phyloP scores from a whole-genome alignment of 2,888 invertebrate genomes.

The Agrilus cyanescens region DNA sequence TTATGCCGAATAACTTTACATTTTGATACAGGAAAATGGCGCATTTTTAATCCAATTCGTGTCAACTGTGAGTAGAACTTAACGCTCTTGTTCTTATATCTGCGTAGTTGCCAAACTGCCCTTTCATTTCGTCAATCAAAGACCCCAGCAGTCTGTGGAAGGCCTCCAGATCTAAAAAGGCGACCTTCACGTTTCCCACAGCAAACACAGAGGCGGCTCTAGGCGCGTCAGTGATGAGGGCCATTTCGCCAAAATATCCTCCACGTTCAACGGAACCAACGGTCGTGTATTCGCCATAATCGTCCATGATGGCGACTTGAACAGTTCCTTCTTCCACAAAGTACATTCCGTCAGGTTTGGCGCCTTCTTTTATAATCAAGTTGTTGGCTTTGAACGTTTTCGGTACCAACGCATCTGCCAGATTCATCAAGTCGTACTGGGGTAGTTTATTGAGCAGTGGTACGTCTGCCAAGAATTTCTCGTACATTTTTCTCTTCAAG shows the following conservation, averaged over 20 bases:
- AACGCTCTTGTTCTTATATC: too few species aligned
- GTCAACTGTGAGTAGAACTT: too few species aligned
- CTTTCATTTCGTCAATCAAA: conserved; percentile 92
- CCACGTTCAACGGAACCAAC: conserved; percentile 51
- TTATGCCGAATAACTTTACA: too few species aligned
- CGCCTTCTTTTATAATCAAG: conserved; percentile 78
- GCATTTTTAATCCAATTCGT: too few species aligned
- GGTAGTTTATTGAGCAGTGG: conserved; percentile 85
- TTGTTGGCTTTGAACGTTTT: conserved; percentile 56
- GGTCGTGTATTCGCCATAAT: conserved; percentile 58
- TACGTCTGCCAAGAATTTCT: conserved; percentile 75
- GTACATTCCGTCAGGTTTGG: conserved; percentile 88
- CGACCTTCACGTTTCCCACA: conserved; percentile 68
- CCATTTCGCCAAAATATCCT: conserved; percentile 86
- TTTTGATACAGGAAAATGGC: too few species aligned
- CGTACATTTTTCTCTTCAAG: conserved; percentile 90
- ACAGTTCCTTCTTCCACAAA: conserved; percentile 83
- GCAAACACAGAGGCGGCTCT: conserved; percentile 81
- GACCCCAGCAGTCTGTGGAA: conserved; percentile 89
- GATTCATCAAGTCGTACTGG: conserved; percentile 84
- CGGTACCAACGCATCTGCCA: conserved; percentile 81
- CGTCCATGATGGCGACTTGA: conserved; percentile 68
- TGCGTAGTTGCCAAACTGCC: conserved; percentile 82
- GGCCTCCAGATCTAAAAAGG: conserved; percentile 88
- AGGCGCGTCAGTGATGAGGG: conserved; percentile 85